Percentiles rank a stretch among this genome's conserved stretches.
Conservation (phyloP, 2,113 vertebrate genomes). For the Stercorarius parasiticus region DNA sequence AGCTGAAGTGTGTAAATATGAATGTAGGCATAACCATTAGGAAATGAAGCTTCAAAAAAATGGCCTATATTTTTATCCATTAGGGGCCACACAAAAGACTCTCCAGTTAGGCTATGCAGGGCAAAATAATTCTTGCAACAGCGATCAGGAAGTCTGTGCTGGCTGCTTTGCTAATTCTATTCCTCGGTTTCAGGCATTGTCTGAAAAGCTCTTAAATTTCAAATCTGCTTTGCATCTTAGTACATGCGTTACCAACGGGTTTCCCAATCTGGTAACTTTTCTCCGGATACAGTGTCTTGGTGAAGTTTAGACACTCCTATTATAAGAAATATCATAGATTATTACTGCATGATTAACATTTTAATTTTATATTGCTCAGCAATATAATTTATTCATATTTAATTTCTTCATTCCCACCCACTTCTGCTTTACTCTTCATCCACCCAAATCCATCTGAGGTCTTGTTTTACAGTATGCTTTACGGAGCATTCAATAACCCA, state of each 20-base stretch:
- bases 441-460: constrained; percentile 7
- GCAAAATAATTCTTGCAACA: not conserved
- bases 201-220: not conserved
- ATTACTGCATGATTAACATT: constrained; percentile 18
- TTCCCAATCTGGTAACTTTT: not conserved
- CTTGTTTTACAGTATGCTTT: not conserved
- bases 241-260: not conserved
- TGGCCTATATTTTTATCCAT: not conserved
- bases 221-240: not conserved
- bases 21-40: not conserved
- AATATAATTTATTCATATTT: not conserved
- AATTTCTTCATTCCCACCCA: constrained; percentile 19
- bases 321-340: not conserved
- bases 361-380: constrained; percentile 4
- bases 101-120: not conserved
- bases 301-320: not conserved
- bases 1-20: not conserved
- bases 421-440: constrained; percentile 30
- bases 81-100: not conserved
- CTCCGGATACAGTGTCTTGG: not conserved
- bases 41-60: not conserved
- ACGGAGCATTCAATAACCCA: not conserved
- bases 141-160: not conserved
- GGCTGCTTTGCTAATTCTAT: not conserved
- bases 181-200: not conserved